Evolutionary conservation across 2,888 invertebrate species (phyloP), one percentile per base, ranked within the genome.

Genomic region (Drosophila setosimentum): DNA sequence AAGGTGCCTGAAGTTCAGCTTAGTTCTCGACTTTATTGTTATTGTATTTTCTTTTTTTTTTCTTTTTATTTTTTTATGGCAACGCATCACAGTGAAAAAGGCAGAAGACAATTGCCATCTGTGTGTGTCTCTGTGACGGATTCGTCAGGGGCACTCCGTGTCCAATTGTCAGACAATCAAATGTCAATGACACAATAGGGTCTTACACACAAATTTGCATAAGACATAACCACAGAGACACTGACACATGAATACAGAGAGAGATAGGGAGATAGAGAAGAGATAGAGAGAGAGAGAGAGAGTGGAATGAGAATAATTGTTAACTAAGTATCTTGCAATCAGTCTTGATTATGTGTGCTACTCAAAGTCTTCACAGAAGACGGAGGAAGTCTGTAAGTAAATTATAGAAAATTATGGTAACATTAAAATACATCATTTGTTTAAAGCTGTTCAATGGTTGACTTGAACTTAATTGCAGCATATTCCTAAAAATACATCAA

Each of bases 101-200:
- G 24, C 45, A 24, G 24, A 24, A 45, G 49, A 54, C 64, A 62
- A 33, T 67, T 62, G 24, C 35, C 18, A 37, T 72, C 68, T 62
- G 45, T 29, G 62, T 68, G 57, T 53, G 60, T 50, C 60, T 29
- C 62, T 68, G 57, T 53, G 60, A 54, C 60, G 24, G 50, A 80
- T 76, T 76, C 48, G 65, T 42, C 50, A 80, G 45, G 80, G 68
- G 32, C 54, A 27, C 57, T 58, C 18, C 66, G 53, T 62, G 58
- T 62, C 66, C 67, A 75, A 74, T 75, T 62, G 48, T 37, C 61
- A n/a, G 33, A 51, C 58, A 35, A 33, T 27, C 29, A 29, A 42
- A 78, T 58, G 77, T 76, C 76, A 78, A 76, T 71, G 77, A 77
- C 76, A 68, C 49, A 29, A n/a, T 37, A 7, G 18, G 21, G 21